Evolutionary conservation across 2,797 vertebrate genomes (phyloP).

Genomic region (Cheirogaleus major): DNA sequence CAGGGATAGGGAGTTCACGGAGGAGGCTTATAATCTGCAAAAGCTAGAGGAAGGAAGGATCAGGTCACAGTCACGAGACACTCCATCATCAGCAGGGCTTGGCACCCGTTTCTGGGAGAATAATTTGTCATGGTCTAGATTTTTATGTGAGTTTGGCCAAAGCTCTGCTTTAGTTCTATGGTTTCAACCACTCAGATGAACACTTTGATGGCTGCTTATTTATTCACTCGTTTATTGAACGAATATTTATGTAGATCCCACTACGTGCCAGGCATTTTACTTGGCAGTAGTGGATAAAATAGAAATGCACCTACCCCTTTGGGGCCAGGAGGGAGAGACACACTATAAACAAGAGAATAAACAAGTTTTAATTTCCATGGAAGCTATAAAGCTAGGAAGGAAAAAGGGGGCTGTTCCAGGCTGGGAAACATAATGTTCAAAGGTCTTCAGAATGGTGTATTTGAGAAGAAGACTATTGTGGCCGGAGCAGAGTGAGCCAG

Average conservation of each 20-base stretch:
- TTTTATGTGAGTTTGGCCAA: not conserved
- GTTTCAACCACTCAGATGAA: not conserved
- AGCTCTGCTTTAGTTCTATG: not conserved
- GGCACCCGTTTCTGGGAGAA: constrained; percentile 23
- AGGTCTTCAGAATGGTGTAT: not conserved
- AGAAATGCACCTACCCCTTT: not conserved
- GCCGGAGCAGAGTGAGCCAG: not conserved
- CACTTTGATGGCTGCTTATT: not conserved
- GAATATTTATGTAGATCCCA: not conserved
- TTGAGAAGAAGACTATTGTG: not conserved
- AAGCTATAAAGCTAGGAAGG: not conserved
- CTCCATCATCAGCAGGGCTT: not conserved
- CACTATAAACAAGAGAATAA: not conserved
- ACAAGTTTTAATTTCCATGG: not conserved
- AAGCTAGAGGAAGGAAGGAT: not conserved
- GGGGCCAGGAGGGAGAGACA: not conserved
- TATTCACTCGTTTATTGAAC: not conserved
- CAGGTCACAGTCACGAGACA: not conserved
- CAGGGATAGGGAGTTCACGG: not conserved
- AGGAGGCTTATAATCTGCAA: not conserved
- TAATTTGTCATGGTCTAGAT: constrained; percentile 22
- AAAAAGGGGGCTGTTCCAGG: not conserved
- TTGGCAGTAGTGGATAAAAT: not conserved
- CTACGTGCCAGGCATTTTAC: not conserved
- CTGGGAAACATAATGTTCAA: not conserved